Evolutionary conservation across 2,113 vertebrate species (phyloP), one percentile per base, ranked within the genome.

Genomic region (Tapirus terrestris): DNA sequence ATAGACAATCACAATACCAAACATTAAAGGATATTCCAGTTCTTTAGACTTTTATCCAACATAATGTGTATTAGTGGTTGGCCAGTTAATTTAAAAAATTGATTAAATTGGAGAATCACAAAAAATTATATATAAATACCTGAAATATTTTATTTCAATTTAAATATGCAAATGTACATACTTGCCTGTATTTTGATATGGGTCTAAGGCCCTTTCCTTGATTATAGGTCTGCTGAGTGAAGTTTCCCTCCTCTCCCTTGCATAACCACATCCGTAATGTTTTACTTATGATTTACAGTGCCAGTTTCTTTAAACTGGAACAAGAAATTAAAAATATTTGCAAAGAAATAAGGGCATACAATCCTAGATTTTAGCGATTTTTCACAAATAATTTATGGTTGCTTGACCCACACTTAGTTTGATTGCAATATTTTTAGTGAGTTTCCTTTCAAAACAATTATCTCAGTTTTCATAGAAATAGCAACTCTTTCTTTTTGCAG

Each of bases 341-440:
- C 45, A 89, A 94, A 96, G 21, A 21, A 82, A 63, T 73, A 73
- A 82, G 81, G 36, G 3, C 61, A 86, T 17, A 92, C 48, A 95
- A 85, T 89, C 29, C 8, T 27, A 85, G 56, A 90, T 87, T 95
- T 81, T 83, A 90, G 85, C 81, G 63, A 53, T 65, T 95, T 96
- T 89, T 79, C 16, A 73, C 39, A 95, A 93, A 61, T 93, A 86
- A 58, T 23, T 80, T 48, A 45, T 21, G 61, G 65, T 86, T 91
- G 10, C 21, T 23, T 75, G 36, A 43, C 25, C 12, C 65, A 77
- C 13, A 89, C 39, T 89, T 94, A 43, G 85, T 88, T 68, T 91
- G 48, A 97, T 14, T 51, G 20, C 67, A 33, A 2, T 61, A 79
- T 75, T 76, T 65, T 76, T 18, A 51, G 23, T 70, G 43, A 84